A percentile compares a stretch with the other conserved stretches of the same genome.
These are phyloP conservation scores for Palloptera scutellata DNA, from an alignment of 2,888 invertebrate genomes.

Conservation along the genomic window DNA sequence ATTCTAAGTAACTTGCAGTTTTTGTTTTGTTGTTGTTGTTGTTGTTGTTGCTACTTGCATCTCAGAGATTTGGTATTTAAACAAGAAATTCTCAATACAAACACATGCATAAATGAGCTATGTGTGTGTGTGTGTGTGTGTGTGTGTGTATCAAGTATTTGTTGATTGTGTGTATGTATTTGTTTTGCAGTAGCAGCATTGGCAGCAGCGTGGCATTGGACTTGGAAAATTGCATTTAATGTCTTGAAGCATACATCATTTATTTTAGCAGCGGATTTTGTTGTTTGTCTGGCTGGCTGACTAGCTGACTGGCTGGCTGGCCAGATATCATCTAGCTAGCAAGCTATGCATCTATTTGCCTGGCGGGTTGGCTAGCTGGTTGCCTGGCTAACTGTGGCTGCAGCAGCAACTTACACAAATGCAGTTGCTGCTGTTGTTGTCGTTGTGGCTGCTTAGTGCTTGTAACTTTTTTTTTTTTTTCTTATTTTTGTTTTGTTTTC, in stretches of 20 bases:
- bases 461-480: conserved; percentile 14
- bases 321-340: too few species aligned
- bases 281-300: not conserved
- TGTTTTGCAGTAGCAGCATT: not conserved
- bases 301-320: too few species aligned
- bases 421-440: too few species aligned
- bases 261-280: not conserved
- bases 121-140: conserved; percentile 21
- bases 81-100: not conserved
- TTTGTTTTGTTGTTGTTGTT: conserved; percentile 5
- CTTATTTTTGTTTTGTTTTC: conserved; percentile 30
- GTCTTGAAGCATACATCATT: conserved; percentile 14
- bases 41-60: conserved; percentile 1
- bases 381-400: not conserved
- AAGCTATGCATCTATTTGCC: not conserved
- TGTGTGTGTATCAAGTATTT: conserved; percentile 25
- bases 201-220: not conserved
- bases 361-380: not conserved
- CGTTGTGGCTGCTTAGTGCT: conserved; percentile 2
- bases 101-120: conserved; percentile 24
- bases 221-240: conserved; percentile 17
- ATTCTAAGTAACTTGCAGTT: conserved; percentile 13
- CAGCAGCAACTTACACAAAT: too few species aligned
- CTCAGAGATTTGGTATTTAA: too few species aligned
- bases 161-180: conserved; percentile 4